A percentile compares a stretch with the other conserved stretches of the same genome.
These are phyloP conservation scores for Zosterops borbonicus DNA, from an alignment of 2,113 vertebrate genomes.

Conservation along the genomic window DNA sequence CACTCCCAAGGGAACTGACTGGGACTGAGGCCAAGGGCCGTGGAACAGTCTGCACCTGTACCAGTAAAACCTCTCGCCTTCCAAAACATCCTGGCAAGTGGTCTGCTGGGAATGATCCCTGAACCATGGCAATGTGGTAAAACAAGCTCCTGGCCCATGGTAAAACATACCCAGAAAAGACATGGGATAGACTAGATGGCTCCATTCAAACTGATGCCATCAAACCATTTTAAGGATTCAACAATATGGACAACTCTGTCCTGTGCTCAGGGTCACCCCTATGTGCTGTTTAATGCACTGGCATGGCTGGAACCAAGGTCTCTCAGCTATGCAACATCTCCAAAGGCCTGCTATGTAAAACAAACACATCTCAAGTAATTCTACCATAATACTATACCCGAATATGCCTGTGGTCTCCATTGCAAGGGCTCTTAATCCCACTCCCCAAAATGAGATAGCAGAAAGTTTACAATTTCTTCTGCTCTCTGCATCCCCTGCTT, in stretches of 20 bases:
- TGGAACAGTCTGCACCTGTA: neutral
- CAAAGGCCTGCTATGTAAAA: neutral
- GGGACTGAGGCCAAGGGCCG: neutral
- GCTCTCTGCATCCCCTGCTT: neutral
- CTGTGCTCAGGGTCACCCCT: neutral
- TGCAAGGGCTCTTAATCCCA: neutral
- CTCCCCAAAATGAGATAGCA: fast-evolving
- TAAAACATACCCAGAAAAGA: neutral
- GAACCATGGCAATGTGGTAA: fast-evolving
- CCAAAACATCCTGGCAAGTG: neutral
- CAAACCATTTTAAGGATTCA: neutral
- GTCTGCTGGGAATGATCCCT: neutral
- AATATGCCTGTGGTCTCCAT: neutral
- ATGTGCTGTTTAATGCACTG: fast-evolving
- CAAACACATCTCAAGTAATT: neutral
- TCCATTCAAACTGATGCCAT: neutral
- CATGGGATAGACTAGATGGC: neutral
- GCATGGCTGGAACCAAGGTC: neutral
- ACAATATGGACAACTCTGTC: neutral
- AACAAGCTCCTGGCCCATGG: neutral
- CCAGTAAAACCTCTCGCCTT: neutral
- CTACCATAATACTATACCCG: neutral
- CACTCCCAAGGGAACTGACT: neutral
- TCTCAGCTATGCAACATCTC: neutral
- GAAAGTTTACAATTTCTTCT: neutral